Percentiles rank a stretch among this genome's conserved stretches.
Evolutionary conservation across 2,797 vertebrate species (phyloP).

Genomic region (Amazona ochrocephala): DNA sequence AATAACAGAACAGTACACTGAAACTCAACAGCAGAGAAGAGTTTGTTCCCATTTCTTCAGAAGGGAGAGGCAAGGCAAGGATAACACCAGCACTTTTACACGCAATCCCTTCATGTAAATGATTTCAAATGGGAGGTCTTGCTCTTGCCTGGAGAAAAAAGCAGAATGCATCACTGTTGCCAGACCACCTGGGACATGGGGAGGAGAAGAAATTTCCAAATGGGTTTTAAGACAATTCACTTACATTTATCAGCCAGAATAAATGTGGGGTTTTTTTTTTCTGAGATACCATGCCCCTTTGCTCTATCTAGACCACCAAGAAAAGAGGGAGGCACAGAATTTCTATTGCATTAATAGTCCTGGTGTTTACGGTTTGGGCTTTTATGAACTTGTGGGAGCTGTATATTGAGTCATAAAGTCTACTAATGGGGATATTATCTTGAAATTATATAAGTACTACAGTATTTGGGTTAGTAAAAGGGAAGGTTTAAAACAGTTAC

Average conservation of each 20-base stretch:
- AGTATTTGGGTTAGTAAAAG: slow-evolving; percentile 72
- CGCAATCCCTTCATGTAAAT: slow-evolving; percentile 35
- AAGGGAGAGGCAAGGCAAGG: slow-evolving; percentile 40
- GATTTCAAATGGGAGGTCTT: slow-evolving; percentile 48
- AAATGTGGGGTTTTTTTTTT: slow-evolving; percentile 66
- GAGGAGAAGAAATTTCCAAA: slow-evolving; percentile 68
- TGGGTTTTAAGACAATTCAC: slow-evolving; percentile 71
- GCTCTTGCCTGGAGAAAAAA: slow-evolving; percentile 60
- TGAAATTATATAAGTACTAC: slow-evolving; percentile 75
- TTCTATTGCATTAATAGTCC: slow-evolving; percentile 74
- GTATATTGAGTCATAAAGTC: slow-evolving; percentile 81
- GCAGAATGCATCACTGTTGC: slow-evolving; percentile 57
- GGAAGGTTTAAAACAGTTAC: slow-evolving; percentile 70
- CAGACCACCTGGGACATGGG: slow-evolving; percentile 72
- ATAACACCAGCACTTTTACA: slow-evolving; percentile 20
- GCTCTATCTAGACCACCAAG: slow-evolving; percentile 77
- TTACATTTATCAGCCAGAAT: slow-evolving; percentile 76
- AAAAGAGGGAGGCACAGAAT: slow-evolving; percentile 70
- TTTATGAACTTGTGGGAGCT: slow-evolving; percentile 80
- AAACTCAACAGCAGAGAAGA: not conserved
- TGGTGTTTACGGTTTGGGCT: slow-evolving; percentile 75
- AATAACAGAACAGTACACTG: slow-evolving; percentile 8
- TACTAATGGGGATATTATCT: slow-evolving; percentile 82
- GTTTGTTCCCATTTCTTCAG: slow-evolving; percentile 27
- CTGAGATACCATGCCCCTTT: slow-evolving; percentile 71